phyloP scores from a whole-genome alignment of 2,113 vertebrate genomes.

The Gorsachius goisagi region DNA sequence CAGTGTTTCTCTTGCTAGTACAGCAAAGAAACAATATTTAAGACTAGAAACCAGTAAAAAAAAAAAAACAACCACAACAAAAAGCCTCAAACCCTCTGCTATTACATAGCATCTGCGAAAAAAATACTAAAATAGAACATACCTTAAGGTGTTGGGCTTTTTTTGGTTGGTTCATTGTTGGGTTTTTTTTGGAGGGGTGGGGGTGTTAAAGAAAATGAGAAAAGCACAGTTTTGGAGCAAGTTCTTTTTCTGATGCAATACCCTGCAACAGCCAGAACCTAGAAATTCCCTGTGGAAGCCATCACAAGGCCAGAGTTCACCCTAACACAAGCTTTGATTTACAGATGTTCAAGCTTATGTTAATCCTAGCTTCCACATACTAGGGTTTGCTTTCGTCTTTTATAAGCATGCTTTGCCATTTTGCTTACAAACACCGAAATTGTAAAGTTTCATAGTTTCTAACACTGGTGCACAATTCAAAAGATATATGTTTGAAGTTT shows the following conservation, averaged over 20 bases:
- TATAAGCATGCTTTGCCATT: not conserved
- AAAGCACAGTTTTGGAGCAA: not conserved
- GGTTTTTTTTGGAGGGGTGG: not conserved
- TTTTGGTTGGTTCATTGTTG: not conserved
- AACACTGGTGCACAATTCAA: not conserved
- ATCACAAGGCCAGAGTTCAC: not conserved
- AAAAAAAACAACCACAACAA: not conserved
- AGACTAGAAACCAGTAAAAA: not conserved
- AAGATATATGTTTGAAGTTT: not conserved
- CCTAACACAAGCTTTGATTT: not conserved
- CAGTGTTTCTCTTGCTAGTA: not conserved
- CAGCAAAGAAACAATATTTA: not conserved
- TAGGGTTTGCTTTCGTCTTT: not conserved
- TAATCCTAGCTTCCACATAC: not conserved
- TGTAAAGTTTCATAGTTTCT: not conserved
- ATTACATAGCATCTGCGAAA: not conserved
- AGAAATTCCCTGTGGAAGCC: not conserved
- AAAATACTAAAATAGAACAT: not conserved
- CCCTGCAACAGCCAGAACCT: not conserved
- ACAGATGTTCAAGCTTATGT: not conserved
- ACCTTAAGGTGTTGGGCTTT: not conserved
- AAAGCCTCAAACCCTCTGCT: not conserved
- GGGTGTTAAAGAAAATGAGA: not conserved
- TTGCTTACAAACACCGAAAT: not conserved
- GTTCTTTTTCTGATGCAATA: constrained; percentile 47